Conservation (phyloP, 2,113 vertebrate species). For the Eonycteris spelaea region DNA sequence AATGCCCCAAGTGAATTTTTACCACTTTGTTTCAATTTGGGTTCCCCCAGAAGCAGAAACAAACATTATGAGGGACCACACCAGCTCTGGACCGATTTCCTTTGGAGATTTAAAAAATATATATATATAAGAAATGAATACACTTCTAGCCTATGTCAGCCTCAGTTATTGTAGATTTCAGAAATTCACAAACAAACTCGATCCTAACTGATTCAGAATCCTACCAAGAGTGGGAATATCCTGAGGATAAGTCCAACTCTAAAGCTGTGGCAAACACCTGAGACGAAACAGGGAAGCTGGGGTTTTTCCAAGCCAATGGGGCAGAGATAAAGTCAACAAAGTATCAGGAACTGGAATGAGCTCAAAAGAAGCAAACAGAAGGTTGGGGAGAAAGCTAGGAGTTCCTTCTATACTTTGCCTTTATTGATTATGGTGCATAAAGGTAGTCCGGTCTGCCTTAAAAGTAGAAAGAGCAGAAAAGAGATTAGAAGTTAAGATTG, state of each 20-base stretch:
- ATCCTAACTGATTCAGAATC: background rate
- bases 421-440: background rate
- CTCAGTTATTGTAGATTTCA: background rate
- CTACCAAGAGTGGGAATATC: background rate
- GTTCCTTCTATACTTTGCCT: background rate
- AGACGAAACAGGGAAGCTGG: background rate
- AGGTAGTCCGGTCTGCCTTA: background rate
- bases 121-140: background rate
- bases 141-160: background rate
- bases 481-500: background rate
- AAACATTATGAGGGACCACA: background rate
- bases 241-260: background rate
- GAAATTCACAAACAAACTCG: background rate
- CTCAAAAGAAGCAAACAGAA: background rate
- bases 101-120: background rate
- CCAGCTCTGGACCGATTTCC: background rate
- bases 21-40: background rate
- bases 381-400: background rate
- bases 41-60: constrained; percentile 1
- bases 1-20: background rate
- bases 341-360: background rate
- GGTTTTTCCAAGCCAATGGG: background rate
- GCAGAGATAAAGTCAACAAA: constrained; percentile 12
- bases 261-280: background rate
- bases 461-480: background rate